Conservation (phyloP, 2,113 vertebrate genomes). For the Rhinoptilus africanus region DNA sequence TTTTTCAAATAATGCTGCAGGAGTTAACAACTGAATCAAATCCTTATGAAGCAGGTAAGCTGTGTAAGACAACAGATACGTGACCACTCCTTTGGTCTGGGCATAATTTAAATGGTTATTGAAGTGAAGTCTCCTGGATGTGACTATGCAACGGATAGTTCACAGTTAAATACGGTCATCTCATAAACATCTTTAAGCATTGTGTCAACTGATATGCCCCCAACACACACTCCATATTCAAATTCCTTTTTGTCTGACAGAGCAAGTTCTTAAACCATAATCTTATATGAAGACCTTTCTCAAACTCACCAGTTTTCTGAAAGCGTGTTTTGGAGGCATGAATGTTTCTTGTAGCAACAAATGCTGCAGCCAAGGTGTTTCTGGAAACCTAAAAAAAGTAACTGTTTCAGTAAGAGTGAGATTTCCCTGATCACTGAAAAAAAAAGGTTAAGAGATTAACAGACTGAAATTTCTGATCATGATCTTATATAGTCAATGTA, state of each 20-base stretch:
- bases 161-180: background rate
- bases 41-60: rapidly evolving
- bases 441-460: rapidly evolving
- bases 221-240: background rate
- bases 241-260: background rate
- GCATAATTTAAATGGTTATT: background rate
- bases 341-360: slow-evolving; percentile 88
- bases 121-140: background rate
- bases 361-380: slow-evolving; percentile 83
- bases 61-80: background rate
- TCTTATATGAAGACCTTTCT: background rate
- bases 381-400: slow-evolving; percentile 80
- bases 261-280: rapidly evolving
- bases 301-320: slow-evolving; percentile 89
- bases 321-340: slow-evolving; percentile 82
- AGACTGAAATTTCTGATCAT: background rate
- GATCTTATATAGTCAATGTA: rapidly evolving
- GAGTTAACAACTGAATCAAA: background rate
- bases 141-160: rapidly evolving
- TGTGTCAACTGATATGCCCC: background rate
- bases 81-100: background rate
- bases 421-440: background rate
- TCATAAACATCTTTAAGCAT: rapidly evolving
- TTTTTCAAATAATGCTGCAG: background rate
- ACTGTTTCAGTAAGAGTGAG: background rate